A percentile compares a stretch with the other conserved stretches of the same genome.
phyloP scores from a whole-genome alignment of 1,140 invertebrate species.

The Heliconius melpomene region DNA sequence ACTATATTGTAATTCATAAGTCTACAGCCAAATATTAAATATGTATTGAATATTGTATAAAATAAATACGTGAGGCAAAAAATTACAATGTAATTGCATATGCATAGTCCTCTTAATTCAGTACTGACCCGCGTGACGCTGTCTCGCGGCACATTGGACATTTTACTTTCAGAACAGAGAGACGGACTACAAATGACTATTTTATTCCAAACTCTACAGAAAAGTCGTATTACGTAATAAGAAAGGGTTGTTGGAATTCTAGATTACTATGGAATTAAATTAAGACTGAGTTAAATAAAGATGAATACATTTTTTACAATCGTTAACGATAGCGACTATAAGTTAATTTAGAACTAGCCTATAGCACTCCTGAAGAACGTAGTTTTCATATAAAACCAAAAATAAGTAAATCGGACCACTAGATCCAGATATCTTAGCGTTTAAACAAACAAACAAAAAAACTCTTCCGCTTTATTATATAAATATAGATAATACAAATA shows the following conservation, averaged over 20 bases:
- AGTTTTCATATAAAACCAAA: too few species aligned
- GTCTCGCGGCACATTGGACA: constrained; percentile 32
- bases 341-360: neutral
- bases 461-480: too few species aligned
- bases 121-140: constrained; percentile 19
- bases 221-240: constrained; percentile 36
- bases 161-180: constrained; percentile 42
- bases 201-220: constrained; percentile 42
- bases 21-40: neutral
- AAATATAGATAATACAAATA: too few species aligned
- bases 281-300: constrained; percentile 21
- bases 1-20: neutral
- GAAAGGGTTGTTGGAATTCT: constrained; percentile 24
- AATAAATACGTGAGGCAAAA: neutral
- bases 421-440: too few species aligned
- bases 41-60: neutral
- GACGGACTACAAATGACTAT: constrained; percentile 44
- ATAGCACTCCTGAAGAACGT: too few species aligned
- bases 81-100: constrained; percentile 8
- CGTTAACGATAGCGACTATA: neutral
- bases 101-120: constrained; percentile 21
- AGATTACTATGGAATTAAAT: neutral
- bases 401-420: too few species aligned
- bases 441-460: too few species aligned
- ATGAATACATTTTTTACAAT: constrained; percentile 17